Evolutionary conservation across 2,113 vertebrate genomes (phyloP).

Genomic region (Hymenochirus boettgeri): DNA sequence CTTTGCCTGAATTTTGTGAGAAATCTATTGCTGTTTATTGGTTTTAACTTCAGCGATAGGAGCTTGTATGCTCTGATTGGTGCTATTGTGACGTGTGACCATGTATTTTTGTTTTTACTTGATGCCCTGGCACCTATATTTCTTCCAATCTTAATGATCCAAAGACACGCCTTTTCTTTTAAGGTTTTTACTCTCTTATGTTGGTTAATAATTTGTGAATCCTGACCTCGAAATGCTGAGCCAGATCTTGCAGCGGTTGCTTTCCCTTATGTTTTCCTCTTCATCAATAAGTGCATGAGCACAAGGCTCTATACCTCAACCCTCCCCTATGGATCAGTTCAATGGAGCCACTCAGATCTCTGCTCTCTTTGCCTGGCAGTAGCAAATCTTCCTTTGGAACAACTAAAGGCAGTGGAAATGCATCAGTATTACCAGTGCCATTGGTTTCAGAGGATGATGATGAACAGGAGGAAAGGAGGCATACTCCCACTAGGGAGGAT

Average conservation of each 20-base stretch:
- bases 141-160: neutral
- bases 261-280: neutral
- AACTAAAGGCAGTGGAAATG: conserved; percentile 47
- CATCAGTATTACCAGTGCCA: conserved; percentile 39
- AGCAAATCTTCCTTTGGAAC: conserved; percentile 43
- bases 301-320: conserved; percentile 26
- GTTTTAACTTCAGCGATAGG: too few species aligned
- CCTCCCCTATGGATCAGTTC: conserved; percentile 66
- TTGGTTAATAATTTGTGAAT: neutral
- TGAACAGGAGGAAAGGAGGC: conserved; percentile 49
- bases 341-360: conserved; percentile 68
- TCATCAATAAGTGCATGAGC: conserved; percentile 29
- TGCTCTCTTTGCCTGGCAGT: conserved; percentile 62
- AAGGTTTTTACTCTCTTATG: neutral
- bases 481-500: conserved; percentile 28
- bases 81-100: too few species aligned
- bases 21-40: too few species aligned
- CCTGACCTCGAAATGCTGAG: neutral
- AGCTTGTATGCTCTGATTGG: too few species aligned
- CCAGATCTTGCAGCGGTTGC: neutral
- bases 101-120: neutral
- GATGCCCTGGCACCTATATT: too few species aligned
- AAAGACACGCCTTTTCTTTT: neutral
- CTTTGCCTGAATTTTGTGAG: too few species aligned
- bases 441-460: conserved; percentile 55